Evolutionary conservation across 2,888 invertebrate genomes (phyloP).

Genomic region (Drosophila dives): DNA sequence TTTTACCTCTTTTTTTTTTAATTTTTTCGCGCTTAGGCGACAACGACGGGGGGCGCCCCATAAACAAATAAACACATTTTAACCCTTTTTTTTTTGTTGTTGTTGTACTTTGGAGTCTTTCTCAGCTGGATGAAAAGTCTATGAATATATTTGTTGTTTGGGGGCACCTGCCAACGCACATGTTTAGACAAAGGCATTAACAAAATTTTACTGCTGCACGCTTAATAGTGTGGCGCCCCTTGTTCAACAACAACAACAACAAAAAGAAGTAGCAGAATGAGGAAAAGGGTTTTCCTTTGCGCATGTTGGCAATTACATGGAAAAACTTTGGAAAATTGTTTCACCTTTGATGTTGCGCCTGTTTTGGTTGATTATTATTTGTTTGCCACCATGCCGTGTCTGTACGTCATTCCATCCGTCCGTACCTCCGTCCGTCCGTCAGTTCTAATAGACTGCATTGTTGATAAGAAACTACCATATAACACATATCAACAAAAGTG

Average conservation of each 20-base stretch:
- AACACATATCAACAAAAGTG: constrained; percentile 78
- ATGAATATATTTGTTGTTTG: constrained; percentile 9
- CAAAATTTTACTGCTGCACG: constrained; percentile 80
- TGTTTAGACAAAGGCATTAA: constrained; percentile 79
- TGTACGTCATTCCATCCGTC: constrained; percentile 53
- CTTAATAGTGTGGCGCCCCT: constrained; percentile 78
- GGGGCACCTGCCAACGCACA: constrained; percentile 71
- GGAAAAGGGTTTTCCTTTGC: constrained; percentile 39
- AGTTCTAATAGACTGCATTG: constrained; percentile 73
- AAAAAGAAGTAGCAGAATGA: background rate
- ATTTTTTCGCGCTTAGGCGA: constrained; percentile 8
- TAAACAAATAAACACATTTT: constrained; percentile 81
- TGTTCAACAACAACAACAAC: constrained; percentile 16
- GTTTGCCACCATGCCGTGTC: constrained; percentile 70
- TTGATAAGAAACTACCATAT: constrained; percentile 77
- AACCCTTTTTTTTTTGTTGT: constrained; percentile 62
- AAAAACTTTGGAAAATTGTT: constrained; percentile 67
- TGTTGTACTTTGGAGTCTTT: constrained; percentile 17
- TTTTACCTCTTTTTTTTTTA: constrained; percentile 17
- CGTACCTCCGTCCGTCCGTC: constrained; percentile 12
- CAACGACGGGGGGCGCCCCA: constrained; percentile 67
- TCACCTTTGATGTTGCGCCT: constrained; percentile 69
- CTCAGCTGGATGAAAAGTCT: constrained; percentile 26
- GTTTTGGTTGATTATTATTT: constrained; percentile 65
- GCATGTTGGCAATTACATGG: constrained; percentile 69